Evolutionary conservation across 2,797 vertebrate genomes (phyloP).

Genomic region (Rousettus madagascariensis): DNA sequence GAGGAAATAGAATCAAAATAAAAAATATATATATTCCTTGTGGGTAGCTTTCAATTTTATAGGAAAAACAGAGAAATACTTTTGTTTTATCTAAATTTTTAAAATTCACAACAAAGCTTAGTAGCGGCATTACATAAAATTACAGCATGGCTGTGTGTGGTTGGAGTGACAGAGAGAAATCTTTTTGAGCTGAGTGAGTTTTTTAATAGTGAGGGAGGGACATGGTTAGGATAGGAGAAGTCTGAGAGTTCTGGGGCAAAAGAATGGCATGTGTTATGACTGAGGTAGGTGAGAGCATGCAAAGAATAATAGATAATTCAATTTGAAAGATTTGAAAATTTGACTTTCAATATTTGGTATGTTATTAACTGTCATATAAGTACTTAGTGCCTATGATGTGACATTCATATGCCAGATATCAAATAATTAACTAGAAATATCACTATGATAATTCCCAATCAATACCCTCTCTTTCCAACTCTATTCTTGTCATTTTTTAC

Average conservation of each 20-base stretch:
- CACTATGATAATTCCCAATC: not conserved
- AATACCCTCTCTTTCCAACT: not conserved
- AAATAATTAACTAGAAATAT: not conserved
- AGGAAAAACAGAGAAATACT: not conserved
- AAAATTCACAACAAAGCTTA: not conserved
- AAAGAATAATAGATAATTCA: not conserved
- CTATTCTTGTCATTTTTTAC: not conserved
- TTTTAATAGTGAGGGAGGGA: not conserved
- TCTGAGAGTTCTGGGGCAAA: not conserved
- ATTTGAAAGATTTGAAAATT: not conserved
- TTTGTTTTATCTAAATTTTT: not conserved
- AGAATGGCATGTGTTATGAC: not conserved
- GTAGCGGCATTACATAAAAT: not conserved
- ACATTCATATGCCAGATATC: not conserved
- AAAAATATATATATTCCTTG: not conserved
- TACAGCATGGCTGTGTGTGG: not conserved
- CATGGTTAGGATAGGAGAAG: not conserved
- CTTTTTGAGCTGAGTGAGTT: not conserved
- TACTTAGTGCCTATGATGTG: not conserved
- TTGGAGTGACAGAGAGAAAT: not conserved
- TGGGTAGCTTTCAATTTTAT: not conserved
- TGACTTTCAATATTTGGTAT: not conserved
- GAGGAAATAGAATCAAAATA: slow-evolving; percentile 2
- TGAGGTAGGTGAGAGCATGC: not conserved
- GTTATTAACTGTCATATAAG: not conserved